Percentiles rank a stretch among this genome's conserved stretches.
Conservation (phyloP, 2,797 vertebrate genomes). For the Pipistrellus nathusii region DNA sequence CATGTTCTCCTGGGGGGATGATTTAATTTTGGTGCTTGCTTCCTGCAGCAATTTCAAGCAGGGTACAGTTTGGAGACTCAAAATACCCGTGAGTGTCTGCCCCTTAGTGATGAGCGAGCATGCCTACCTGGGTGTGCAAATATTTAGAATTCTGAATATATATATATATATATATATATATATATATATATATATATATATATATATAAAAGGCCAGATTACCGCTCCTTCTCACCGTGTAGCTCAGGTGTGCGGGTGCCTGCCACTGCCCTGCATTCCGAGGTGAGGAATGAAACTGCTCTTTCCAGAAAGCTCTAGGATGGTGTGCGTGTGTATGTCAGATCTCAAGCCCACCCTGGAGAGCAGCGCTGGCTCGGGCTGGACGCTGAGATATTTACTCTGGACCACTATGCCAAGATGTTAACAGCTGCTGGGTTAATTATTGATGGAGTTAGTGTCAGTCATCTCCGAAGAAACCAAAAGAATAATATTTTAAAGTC, state of each 20-base stretch:
- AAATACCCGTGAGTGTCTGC: background rate
- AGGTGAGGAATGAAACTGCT: background rate
- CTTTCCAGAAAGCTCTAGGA: background rate
- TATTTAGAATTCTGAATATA: constrained; percentile 69
- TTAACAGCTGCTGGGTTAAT: constrained; percentile 79
- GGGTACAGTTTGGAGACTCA: constrained; percentile 26
- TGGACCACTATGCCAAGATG: constrained; percentile 68
- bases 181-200: constrained; percentile 61
- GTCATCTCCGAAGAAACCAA: constrained; percentile 65
- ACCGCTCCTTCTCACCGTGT: background rate
- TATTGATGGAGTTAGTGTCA: constrained; percentile 77
- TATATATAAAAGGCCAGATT: constrained; percentile 19
- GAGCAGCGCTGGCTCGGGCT: constrained; percentile 44
- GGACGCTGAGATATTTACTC: constrained; percentile 70
- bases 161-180: constrained; percentile 59
- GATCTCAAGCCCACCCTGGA: constrained; percentile 37
- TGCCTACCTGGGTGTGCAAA: constrained; percentile 6
- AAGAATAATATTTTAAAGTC: constrained; percentile 74
- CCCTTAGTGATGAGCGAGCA: background rate
- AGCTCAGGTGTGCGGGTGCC: constrained; percentile 53
- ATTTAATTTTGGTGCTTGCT: constrained; percentile 52
- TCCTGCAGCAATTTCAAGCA: constrained; percentile 33
- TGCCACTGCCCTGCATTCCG: constrained; percentile 58
- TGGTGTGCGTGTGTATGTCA: background rate
- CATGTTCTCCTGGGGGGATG: constrained; percentile 28